Base-by-base conservation (phyloP, 1,140 invertebrate species). In the Calosoma granatense region DNA sequence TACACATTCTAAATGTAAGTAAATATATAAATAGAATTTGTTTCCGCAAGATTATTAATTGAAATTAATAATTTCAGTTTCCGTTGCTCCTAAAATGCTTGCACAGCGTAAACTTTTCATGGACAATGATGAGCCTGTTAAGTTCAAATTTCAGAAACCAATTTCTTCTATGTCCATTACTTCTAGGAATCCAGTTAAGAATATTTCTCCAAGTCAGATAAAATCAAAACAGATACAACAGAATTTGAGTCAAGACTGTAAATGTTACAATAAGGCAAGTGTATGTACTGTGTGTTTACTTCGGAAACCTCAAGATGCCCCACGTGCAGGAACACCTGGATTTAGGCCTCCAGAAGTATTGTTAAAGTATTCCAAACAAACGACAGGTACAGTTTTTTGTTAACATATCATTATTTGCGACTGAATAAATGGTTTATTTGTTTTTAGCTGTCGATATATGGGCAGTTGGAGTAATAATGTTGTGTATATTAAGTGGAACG, bases 341-440 rank as follows among this genome's bases (percentile, higher is more conserved):
- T 94, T 90, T 68, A 76, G 92, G 39, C 86, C 92, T 54, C 92
- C 92, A 0, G 92, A 96, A 77, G 90, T 94, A 52, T 71, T 93
- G 23, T 74, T 93, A 21, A 89, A 89, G 67, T 81, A 81, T 71
- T 74, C 78, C 11, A 71, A 83, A 54, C 90, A 93, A 75, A 85
- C 85, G 3, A 82, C 85, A 67, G 82, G 83, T 85, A 74, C 64
- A n/a, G 14, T 12, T 39, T 55, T 54, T 22, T 41, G n/a, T 12
- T 39, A 53, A 54, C 43, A 53, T 55, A 36, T 53, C 20, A 30
- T 57, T 14, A 23, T n/a, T n/a, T n/a, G n/a, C n/a, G n/a, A n/a
- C n/a, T n/a, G n/a, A n/a, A n/a, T n/a, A n/a, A n/a, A n/a, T n/a
- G n/a, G n/a, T n/a, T n/a, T n/a, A n/a, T n/a, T 56, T 55, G 60